Evolutionary conservation across 2,888 invertebrate species (phyloP).

Genomic region (Rhingia rostrata): DNA sequence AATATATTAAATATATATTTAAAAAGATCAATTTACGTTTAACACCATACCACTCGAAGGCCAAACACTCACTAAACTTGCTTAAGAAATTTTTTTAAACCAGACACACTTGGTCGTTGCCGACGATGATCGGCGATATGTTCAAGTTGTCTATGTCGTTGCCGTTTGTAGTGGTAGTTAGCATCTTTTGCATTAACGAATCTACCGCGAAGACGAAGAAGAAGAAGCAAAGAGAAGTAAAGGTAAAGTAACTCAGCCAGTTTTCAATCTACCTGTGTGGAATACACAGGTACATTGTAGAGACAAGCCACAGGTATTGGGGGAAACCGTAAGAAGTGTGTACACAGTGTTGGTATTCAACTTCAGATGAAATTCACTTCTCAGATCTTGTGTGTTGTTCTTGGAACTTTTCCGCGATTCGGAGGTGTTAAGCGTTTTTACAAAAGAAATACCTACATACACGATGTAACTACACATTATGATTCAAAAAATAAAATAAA

Average conservation of each 20-base stretch:
- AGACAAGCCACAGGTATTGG: constrained; percentile 55
- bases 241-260: constrained; percentile 60
- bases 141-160: constrained; percentile 32
- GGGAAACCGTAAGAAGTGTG: constrained; percentile 64
- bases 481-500: no score
- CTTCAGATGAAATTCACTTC: constrained; percentile 62
- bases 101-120: constrained; percentile 60
- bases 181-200: constrained; percentile 62
- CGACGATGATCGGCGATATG: no score
- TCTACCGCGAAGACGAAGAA: constrained; percentile 50
- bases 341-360: constrained; percentile 46
- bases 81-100: constrained; percentile 78
- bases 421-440: constrained; percentile 1
- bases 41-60: constrained; percentile 82
- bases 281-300: constrained; percentile 51
- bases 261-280: constrained; percentile 67
- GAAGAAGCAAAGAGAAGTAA: constrained; percentile 39
- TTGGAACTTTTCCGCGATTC: not conserved
- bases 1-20: constrained; percentile 8
- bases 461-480: no score
- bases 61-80: constrained; percentile 83
- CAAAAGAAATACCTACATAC: constrained; percentile 3
- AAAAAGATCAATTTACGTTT: constrained; percentile 64
- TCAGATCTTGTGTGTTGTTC: constrained; percentile 43
- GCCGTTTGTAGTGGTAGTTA: constrained; percentile 55